Evolutionary conservation across 2,888 invertebrate species (phyloP).

Genomic region (Colletes collaris): DNA sequence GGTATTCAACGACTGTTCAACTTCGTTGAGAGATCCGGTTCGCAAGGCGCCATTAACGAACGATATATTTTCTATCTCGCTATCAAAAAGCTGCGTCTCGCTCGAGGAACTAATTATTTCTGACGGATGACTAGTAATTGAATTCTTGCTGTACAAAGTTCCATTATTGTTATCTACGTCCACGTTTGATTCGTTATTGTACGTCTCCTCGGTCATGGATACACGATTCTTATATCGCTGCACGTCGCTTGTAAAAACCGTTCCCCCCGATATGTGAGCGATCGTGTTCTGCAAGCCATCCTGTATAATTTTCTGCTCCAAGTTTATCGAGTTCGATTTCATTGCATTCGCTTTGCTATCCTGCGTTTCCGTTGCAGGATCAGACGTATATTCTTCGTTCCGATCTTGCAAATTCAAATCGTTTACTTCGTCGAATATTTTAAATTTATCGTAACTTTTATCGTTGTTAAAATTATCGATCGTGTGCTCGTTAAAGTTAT

Average conservation of each 20-base stretch:
- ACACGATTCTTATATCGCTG: slow-evolving; percentile 57
- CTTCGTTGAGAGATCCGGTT: slow-evolving; percentile 44
- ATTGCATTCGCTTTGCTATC: slow-evolving; percentile 8
- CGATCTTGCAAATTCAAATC: slow-evolving; percentile 42
- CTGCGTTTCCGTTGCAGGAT: slow-evolving; percentile 25
- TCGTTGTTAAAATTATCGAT: slow-evolving; percentile 65
- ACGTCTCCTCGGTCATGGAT: slow-evolving; percentile 44
- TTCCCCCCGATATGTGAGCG: slow-evolving; percentile 71
- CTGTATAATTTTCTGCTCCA: slow-evolving; percentile 77
- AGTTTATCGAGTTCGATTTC: slow-evolving; percentile 49
- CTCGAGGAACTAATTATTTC: slow-evolving; percentile 58
- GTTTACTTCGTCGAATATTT: slow-evolving; percentile 62
- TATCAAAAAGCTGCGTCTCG: slow-evolving; percentile 68
- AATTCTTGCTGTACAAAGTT: slow-evolving; percentile 52
- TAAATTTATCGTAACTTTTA: slow-evolving; percentile 67
- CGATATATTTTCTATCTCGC: slow-evolving; percentile 64
- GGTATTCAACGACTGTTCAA: slow-evolving; percentile 38
- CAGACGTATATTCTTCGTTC: slow-evolving; percentile 36
- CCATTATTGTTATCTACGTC: slow-evolving; percentile 43
- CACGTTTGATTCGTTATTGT: slow-evolving; percentile 49
- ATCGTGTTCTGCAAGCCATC: slow-evolving; percentile 76
- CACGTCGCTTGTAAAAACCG: slow-evolving; percentile 48
- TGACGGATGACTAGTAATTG: slow-evolving; percentile 70
- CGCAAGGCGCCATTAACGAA: slow-evolving; percentile 60
- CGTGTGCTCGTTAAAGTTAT: slow-evolving; percentile 59